Percentiles rank a stretch among this genome's conserved stretches.
Conservation (phyloP, 2,888 invertebrate genomes). For the Acleris sparsana region DNA sequence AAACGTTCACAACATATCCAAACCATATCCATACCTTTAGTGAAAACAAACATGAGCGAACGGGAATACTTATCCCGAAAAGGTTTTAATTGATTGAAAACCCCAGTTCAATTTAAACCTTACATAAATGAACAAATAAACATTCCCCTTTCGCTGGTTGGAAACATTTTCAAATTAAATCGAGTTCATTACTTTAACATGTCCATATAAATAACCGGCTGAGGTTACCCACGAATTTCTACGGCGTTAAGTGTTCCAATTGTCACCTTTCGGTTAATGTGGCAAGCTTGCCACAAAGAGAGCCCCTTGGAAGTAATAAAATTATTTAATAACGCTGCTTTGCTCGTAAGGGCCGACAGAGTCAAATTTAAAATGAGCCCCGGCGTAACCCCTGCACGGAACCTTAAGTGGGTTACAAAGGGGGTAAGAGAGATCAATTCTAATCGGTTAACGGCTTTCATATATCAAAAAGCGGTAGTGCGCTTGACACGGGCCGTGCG, state of each 20-base stretch:
- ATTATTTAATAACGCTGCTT: conserved; percentile 9
- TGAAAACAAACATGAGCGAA: not conserved
- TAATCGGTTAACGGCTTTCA: conserved; percentile 43
- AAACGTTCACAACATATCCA: too few species aligned
- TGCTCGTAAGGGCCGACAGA: conserved; percentile 5
- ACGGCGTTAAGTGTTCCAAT: conserved; percentile 40
- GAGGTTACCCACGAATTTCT: conserved; percentile 32
- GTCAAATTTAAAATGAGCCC: conserved; percentile 16
- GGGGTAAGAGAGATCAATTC: conserved; percentile 34
- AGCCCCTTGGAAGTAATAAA: conserved; percentile 37
- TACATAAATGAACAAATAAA: conserved; percentile 25
- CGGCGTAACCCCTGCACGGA: not conserved
- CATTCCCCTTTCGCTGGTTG: conserved; percentile 1
- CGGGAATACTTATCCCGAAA: not conserved
- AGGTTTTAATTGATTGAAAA: conserved; percentile 15
- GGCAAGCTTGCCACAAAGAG: conserved; percentile 43
- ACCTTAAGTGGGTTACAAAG: conserved; percentile 3
- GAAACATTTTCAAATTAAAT: conserved; percentile 18
- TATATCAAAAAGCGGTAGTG: conserved; percentile 63
- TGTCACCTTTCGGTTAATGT: conserved; percentile 50
- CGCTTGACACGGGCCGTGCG: conserved; percentile 59
- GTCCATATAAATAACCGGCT: conserved; percentile 28
- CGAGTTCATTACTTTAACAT: conserved; percentile 21
- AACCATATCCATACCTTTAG: too few species aligned
- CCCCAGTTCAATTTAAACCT: conserved; percentile 13